Conservation (phyloP, 2,113 vertebrate species). For the Turnix velox region DNA sequence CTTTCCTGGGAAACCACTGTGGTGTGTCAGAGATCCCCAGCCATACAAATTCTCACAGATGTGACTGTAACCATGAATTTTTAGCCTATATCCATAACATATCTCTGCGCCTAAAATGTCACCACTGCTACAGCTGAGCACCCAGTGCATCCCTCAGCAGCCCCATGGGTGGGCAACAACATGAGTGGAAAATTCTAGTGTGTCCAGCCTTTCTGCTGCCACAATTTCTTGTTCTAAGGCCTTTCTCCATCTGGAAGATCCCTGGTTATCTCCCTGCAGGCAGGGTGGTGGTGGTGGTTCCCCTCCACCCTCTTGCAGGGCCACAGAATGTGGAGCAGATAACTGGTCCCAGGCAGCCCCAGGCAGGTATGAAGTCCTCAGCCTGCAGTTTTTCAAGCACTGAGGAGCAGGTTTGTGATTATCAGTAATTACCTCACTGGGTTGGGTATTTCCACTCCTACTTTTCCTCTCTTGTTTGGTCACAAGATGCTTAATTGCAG, state of each 20-base stretch:
- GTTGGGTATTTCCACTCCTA: constrained; percentile 48
- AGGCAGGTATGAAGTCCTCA: background rate
- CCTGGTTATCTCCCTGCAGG: background rate
- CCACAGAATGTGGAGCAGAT: constrained; percentile 10
- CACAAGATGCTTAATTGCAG: constrained; percentile 44
- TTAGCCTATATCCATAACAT: background rate
- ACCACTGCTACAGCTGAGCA: background rate
- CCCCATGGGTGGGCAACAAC: background rate
- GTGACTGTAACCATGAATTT: background rate
- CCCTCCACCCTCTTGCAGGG: background rate
- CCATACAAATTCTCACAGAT: accelerated
- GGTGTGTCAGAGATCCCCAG: background rate
- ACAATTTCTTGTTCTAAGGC: background rate
- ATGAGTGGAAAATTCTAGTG: background rate
- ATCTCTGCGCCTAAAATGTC: background rate
- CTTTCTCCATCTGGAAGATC: background rate
- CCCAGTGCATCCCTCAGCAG: background rate
- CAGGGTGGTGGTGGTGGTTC: constrained; percentile 2
- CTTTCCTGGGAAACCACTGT: background rate
- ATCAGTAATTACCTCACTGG: constrained; percentile 23
- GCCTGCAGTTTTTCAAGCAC: constrained; percentile 1
- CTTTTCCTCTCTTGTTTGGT: constrained; percentile 18
- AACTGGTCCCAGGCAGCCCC: constrained; percentile 8
- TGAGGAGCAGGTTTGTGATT: background rate
- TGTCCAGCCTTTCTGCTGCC: background rate